Base-by-base conservation (phyloP, 2,888 invertebrate species). In the Nysson spinosus region DNA sequence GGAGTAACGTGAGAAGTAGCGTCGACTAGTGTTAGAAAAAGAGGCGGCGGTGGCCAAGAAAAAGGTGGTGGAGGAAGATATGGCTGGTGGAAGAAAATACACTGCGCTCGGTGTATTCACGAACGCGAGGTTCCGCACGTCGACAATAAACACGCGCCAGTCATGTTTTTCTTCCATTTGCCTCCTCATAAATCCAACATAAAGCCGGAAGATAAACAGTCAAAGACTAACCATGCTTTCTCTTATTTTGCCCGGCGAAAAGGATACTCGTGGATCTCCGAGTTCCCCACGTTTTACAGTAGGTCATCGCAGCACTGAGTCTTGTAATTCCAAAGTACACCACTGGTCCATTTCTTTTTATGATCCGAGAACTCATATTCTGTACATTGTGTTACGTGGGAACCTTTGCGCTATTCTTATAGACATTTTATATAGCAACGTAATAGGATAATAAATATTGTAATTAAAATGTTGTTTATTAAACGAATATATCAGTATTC, bases 91-190 rank as follows among this genome's bases (percentile, higher is more conserved):
- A 47, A 42, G 58, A 64, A 58, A 67, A 55, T 64, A 47, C 54
- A 34, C 44, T n/a, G 14, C n/a, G 39, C 34, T 32, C 47, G 49
- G 57, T 14, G 35, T 39, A 19, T 30, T 9, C 24, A 4, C 42
- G 28, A 26, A 12, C 44, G 58, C 51, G 50, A 60, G 61, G 47
- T 67, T 63, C 66, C 76, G 70, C 81, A 81, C 81, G 81, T 80
- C 78, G 80, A 81, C 83, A 80, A 80, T 85, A 85, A 86, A 85
- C 85, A 84, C 84, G 85, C 77, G 81, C 80, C 73, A 75, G 77
- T 79, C 80, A 81, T 81, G 80, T 80, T 80, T 80, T 81, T 82
- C 71, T 79, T 84, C 84, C 85, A 85, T 86, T 85, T 85, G 82
- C 79, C 76, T 80, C 76, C 75, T 79, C 81, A 82, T 86, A 85